Evolutionary conservation across 2,113 vertebrate genomes (phyloP), one percentile per base, ranked within the genome.

Genomic region (Glaucomys volans): DNA sequence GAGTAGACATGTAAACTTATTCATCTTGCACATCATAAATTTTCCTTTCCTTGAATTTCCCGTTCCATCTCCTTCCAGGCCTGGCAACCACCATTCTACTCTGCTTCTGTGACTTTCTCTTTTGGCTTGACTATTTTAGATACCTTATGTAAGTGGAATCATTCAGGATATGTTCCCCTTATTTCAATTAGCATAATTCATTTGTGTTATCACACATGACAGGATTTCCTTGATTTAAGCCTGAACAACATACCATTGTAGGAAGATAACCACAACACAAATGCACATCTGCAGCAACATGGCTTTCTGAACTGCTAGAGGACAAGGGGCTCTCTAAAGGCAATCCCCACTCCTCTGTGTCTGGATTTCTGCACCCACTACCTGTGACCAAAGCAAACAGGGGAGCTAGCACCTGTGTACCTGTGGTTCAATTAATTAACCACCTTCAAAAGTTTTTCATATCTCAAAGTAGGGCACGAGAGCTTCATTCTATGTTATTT

Each of bases 401-500:
- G 18, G 12, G 18, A 74, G 24, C 30, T 54, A 75, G 7, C 0
- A 0, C 37, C 20, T 35, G 9, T 0, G 44, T 2, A 52, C 1
- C 2, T 17, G 1, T 16, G 14, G 22, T n/a, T n/a, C n/a, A n/a
- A 7, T 90, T 30, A 66, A 32, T 82, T 54, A 83, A 52, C 47
- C 32, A 8, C 83, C 24, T 88, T 75, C 16, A 42, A 26, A 81
- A 30, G 4, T 1, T 40, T 86, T 87, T 83, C 24, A 13, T 52
- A 18, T 54, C 40, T 92, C 64, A 72, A 44, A 87, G 35, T 44
- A 66, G 40, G 30, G 14, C 47, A 50, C 47, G 42, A 62, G 4
- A 87, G 35, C 7, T 90, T 89, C 4, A 59, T 37, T 92, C 30
- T 8, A 8, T 66, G 12, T 77, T 95, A 94, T 30, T 92, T 92